Evolutionary conservation across 30 jellyfish, hydroid and myxozoan species (phyloP), one percentile per base, ranked within the genome.

Genomic region (Turritopsis dohrnii): DNA sequence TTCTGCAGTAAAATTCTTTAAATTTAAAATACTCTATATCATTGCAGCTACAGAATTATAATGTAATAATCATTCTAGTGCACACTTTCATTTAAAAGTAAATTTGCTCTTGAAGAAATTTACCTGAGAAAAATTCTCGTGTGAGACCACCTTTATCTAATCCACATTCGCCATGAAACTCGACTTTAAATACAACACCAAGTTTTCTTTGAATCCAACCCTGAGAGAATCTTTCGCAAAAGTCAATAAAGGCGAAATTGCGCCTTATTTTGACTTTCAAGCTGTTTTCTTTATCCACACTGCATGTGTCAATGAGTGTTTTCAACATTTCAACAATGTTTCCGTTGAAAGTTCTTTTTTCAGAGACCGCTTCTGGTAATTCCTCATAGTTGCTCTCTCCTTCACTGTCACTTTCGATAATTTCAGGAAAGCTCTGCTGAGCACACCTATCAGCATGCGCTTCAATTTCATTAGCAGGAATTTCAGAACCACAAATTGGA

Each of bases 111-210:
- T 52, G n/a, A 41, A 28, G 1, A 21, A 52, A 9, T 18, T 25
- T 84, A 74, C 91, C 72, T 74, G 91, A 52, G 84, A 54, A 73
- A 53, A 84, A 84, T 81, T 84, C 91, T 24, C 88, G 81, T 52
- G 88, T 74, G 13, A 84, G 81, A 16, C 91, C 91, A 53, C 91
- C 91, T 41, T 79, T 16, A 83, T 74, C 91, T 74, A 84, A 74
- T 31, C 91, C 91, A 21, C 65, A 72, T 41, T 84, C 88, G 26
- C 88, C 88, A 28, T 29, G 21, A 53, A 21, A 75, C 41, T 18
- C 52, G 17, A 74, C 76, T 52, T 73, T 20, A 29, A 30, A 74
- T 84, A 82, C 25, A 27, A 52, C 30, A 41, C 31, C 83, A 21
- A 18, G 88, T 52, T 84, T 74, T 27, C 65, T 53, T 22, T 24